phyloP scores from a whole-genome alignment of 2,113 vertebrate species.

The Crotalus tigris region DNA sequence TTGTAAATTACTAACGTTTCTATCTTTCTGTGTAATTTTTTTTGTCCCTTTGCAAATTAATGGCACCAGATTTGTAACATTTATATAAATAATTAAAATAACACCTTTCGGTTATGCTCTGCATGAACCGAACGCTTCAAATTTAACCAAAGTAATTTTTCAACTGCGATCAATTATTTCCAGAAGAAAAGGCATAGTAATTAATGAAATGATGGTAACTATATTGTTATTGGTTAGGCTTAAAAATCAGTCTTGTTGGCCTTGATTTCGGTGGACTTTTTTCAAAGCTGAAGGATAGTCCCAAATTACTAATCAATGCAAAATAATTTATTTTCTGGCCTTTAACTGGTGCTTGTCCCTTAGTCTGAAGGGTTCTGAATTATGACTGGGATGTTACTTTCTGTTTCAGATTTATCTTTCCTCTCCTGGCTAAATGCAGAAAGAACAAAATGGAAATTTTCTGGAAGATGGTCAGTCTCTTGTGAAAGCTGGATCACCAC shows the following conservation, averaged over 20 bases:
- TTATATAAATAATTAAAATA: background rate
- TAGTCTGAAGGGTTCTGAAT: background rate
- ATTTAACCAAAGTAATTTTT: background rate
- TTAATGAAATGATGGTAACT: background rate
- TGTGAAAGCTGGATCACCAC: background rate
- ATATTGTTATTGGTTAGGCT: background rate
- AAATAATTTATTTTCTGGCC: background rate
- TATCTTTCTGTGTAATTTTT: accelerated
- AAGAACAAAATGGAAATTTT: background rate
- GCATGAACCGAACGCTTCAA: background rate
- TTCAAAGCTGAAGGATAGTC: background rate
- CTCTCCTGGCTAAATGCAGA: background rate
- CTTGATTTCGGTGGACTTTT: background rate
- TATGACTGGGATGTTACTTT: background rate
- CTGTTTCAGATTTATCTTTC: background rate
- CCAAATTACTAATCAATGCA: background rate
- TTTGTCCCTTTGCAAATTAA: background rate
- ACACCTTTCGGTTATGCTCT: background rate
- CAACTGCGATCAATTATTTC: background rate
- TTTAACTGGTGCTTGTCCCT: background rate
- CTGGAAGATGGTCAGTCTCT: no score
- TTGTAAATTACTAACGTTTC: background rate
- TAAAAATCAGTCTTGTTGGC: background rate
- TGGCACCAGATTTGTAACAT: background rate
- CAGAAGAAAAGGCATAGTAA: background rate